Conservation (phyloP, 2,113 vertebrate species). For the Xiphophorus hellerii region DNA sequence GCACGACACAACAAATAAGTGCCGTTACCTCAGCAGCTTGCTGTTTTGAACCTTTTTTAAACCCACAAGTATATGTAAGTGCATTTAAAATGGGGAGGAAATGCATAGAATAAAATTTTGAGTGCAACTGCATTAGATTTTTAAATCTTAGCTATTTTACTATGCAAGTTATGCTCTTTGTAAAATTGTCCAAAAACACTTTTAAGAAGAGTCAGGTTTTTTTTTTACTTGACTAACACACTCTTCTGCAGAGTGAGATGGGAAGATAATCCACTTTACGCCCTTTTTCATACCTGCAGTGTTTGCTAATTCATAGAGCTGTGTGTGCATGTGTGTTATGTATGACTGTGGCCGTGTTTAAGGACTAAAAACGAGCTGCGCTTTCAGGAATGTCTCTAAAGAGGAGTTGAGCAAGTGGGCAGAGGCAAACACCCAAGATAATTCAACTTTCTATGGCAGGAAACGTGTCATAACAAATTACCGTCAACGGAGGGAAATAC, state of each 20-base stretch:
- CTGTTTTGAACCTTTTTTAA: constrained; percentile 59
- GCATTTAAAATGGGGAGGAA: constrained; percentile 34
- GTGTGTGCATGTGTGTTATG: constrained; percentile 3
- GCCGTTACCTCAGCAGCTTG: constrained; percentile 23
- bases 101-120: constrained; percentile 19
- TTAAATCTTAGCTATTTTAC: constrained; percentile 20
- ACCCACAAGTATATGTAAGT: constrained; percentile 28
- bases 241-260: constrained; percentile 55
- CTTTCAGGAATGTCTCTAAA: constrained; percentile 67
- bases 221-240: constrained; percentile 17
- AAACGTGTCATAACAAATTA: constrained; percentile 76
- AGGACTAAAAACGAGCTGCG: constrained; percentile 47
- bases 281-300: constrained; percentile 48
- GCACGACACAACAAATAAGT: constrained; percentile 60
- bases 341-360: constrained; percentile 38
- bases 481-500: constrained; percentile 73
- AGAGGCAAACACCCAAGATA: constrained; percentile 50
- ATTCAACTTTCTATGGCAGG: constrained; percentile 65
- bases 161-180: constrained; percentile 18
- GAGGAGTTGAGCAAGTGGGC: constrained; percentile 61
- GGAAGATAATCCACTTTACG: constrained; percentile 34
- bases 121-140: constrained; percentile 15
- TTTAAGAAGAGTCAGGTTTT: constrained; percentile 41
- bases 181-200: constrained; percentile 38
- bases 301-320: constrained; percentile 53